Base-by-base conservation (phyloP, 2,888 invertebrate genomes). In the Pediacus dermestoides region DNA sequence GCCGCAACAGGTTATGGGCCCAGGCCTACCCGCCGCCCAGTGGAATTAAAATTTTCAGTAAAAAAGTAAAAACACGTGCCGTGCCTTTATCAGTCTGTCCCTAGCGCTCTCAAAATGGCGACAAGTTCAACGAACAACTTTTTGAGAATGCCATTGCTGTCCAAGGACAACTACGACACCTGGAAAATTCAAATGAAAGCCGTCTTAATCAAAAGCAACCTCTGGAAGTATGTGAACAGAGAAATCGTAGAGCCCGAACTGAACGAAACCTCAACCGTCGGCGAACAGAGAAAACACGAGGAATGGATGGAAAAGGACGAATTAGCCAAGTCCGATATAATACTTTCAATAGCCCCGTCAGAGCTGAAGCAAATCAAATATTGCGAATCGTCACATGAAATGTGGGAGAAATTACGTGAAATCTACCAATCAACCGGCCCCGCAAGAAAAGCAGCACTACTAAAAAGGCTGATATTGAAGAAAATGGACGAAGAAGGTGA, bases 151-250 rank as follows among this genome's bases (percentile, higher is more conserved):
- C n/a, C 13, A 15, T 14, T 27, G 27, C 9, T 27, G 10, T 13
- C 27, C 15, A 13, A 15, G 3, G 27, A 27, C 13, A 13, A 27
- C 15, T 27, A 27, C 8, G 27, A 27, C 7, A 27, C 13, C n/a
- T 27, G 27, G 27, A 13, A 27, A 6, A 8, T 13, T n/a, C 27
- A 27, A 4, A 27, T 27, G 27, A 27, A 12, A 12, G 27, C 13
- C 2, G 8, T 27, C 13, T 27, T 27, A 27, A 27, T 27, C 4
- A 13, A n/a, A n/a, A n/a, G n/a, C n/a, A n/a, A n/a, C n/a, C n/a
- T n/a, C n/a, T n/a, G n/a, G n/a, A n/a, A n/a, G 8, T 27, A 27
- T 10, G 27, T 27, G 13, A 12, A 13, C 9, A 15, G 27, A n/a
- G 6, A 13, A 13, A 12, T 13, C 8, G 9, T 3, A 2, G 13